Conservation (phyloP, 2,888 invertebrate genomes). For the Charanyca ferruginea region DNA sequence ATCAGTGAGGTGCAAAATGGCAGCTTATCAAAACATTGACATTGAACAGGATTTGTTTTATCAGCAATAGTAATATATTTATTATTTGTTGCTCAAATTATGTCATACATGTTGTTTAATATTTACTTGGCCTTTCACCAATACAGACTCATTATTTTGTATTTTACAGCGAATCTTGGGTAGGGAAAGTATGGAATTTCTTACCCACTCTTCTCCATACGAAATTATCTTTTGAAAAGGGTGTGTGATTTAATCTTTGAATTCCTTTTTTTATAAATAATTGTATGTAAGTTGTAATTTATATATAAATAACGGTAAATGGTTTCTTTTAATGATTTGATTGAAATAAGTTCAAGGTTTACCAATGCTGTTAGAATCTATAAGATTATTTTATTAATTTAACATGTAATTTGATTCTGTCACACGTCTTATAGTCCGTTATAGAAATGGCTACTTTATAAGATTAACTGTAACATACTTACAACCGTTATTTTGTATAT, state of each 20-base stretch:
- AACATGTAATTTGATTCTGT: slow-evolving; percentile 34
- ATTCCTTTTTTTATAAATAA: no score
- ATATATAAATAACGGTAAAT: no score
- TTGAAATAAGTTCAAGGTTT: neutral
- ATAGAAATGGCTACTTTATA: slow-evolving; percentile 9
- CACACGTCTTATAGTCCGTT: slow-evolving; percentile 16
- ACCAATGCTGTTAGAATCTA: slow-evolving; percentile 5
- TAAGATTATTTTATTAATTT: slow-evolving; percentile 11
- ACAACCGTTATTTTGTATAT: slow-evolving; percentile 17
- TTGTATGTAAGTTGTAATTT: no score
- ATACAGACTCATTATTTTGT: neutral
- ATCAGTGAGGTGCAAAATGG: slow-evolving; percentile 52
- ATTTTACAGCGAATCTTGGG: neutral
- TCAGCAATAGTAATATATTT: slow-evolving; percentile 36
- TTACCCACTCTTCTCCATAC: neutral
- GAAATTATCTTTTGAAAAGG: neutral
- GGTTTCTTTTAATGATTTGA: neutral
- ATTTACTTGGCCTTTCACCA: neutral
- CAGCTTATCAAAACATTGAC: slow-evolving; percentile 59
- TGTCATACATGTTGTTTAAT: slow-evolving; percentile 50
- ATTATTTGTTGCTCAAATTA: slow-evolving; percentile 55
- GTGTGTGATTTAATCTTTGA: no score
- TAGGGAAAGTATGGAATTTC: neutral
- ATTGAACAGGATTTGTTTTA: slow-evolving; percentile 56
- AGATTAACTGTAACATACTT: slow-evolving; percentile 23